Evolutionary conservation across 2,888 invertebrate species (phyloP).

Genomic region (Girardia tigrina): DNA sequence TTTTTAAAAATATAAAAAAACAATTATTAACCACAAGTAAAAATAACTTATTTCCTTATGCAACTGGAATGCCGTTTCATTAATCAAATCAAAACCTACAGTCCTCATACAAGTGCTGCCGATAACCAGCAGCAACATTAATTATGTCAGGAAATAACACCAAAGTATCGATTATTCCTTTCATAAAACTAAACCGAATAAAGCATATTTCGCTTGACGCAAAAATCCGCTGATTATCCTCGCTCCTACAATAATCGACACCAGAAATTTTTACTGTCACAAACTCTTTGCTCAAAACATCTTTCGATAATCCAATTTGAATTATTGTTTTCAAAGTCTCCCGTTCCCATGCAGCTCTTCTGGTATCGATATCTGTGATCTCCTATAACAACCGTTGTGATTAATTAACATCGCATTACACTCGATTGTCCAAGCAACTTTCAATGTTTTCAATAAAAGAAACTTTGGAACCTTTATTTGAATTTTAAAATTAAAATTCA

Average conservation of each 20-base stretch:
- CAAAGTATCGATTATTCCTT: not conserved
- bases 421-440: no score
- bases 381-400: not conserved
- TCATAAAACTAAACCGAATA: not conserved
- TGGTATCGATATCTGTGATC: not conserved
- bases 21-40: no score
- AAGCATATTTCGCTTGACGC: not conserved
- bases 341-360: not conserved
- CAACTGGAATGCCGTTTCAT: no score
- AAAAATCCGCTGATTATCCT: not conserved
- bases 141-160: not conserved
- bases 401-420: no score
- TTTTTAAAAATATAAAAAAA: no score
- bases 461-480: no score
- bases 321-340: not conserved
- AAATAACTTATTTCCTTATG: no score
- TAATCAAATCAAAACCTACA: not conserved
- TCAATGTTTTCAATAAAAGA: no score
- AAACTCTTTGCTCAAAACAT: not conserved
- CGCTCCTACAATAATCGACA: slow-evolving; percentile 7
- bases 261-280: not conserved
- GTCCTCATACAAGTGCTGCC: not conserved
- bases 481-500: no score
- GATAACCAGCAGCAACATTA: not conserved
- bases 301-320: not conserved